Percentiles rank a stretch among this genome's conserved stretches.
phyloP scores from a whole-genome alignment of 2,797 vertebrate genomes.

The Zalophus californianus region DNA sequence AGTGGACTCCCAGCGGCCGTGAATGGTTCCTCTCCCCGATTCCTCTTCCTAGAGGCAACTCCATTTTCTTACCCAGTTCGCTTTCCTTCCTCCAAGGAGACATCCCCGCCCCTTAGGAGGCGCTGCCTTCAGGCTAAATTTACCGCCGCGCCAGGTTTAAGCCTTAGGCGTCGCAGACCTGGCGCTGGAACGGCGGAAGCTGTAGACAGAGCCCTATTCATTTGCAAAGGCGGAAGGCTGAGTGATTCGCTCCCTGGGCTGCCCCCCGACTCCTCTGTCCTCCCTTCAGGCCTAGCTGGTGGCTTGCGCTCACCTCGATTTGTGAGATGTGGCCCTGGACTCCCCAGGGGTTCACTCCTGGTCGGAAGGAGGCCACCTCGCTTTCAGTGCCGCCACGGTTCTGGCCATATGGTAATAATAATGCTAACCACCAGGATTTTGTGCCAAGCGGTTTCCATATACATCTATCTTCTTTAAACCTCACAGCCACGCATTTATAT shows the following conservation, averaged over 20 bases:
- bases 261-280: background rate
- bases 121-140: constrained; percentile 79
- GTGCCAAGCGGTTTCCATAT: constrained; percentile 38
- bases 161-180: constrained; percentile 76
- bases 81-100: constrained; percentile 54
- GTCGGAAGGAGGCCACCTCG: background rate
- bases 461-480: background rate
- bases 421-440: constrained; percentile 18
- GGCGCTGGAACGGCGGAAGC: constrained; percentile 69
- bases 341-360: background rate
- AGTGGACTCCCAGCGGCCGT: constrained; percentile 1
- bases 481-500: background rate
- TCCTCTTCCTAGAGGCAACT: constrained; percentile 62
- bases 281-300: constrained; percentile 54
- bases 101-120: constrained; percentile 70
- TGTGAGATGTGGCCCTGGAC: background rate
- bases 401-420: constrained; percentile 51
- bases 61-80: constrained; percentile 55
- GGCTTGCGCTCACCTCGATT: background rate
- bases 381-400: constrained; percentile 43
- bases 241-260: background rate
- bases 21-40: constrained; percentile 48
- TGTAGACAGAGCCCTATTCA: constrained; percentile 74
- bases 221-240: constrained; percentile 67
- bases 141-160: constrained; percentile 76